Conservation (phyloP, 2,113 vertebrate genomes). For the Hoplias malabaricus region DNA sequence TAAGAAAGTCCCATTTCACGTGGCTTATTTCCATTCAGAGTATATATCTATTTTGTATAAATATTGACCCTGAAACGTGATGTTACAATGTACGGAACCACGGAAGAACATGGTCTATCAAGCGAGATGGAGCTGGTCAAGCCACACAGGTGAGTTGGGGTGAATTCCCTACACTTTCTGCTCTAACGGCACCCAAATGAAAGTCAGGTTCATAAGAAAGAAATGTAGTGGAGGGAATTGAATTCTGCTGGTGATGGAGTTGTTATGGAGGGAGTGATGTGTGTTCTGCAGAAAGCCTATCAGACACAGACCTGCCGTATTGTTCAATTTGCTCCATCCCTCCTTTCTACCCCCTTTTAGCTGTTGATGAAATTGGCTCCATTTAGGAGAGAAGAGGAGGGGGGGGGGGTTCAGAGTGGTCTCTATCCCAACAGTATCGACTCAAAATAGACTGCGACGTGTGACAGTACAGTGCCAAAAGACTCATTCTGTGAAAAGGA, state of each 20-base stretch:
- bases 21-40: no score
- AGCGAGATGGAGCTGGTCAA: neutral
- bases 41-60: no score
- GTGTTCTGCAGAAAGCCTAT: neutral
- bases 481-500: neutral
- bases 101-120: neutral
- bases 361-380: slow-evolving; percentile 3
- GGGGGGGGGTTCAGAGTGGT: neutral
- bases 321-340: neutral
- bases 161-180: neutral
- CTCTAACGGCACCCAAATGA: neutral
- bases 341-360: neutral
- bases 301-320: neutral
- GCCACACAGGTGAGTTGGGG: neutral
- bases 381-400: neutral
- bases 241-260: neutral
- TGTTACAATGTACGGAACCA: no score
- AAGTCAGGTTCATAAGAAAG: neutral
- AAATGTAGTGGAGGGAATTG: neutral
- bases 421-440: neutral
- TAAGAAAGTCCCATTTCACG: no score
- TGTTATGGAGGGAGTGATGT: neutral
- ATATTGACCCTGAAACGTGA: no score
- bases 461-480: slow-evolving; percentile 8
- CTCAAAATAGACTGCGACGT: slow-evolving; percentile 8